A percentile compares a stretch with the other conserved stretches of the same genome.
Conservation (phyloP, 2,113 vertebrate species). For the Colistium nudipinnis region DNA sequence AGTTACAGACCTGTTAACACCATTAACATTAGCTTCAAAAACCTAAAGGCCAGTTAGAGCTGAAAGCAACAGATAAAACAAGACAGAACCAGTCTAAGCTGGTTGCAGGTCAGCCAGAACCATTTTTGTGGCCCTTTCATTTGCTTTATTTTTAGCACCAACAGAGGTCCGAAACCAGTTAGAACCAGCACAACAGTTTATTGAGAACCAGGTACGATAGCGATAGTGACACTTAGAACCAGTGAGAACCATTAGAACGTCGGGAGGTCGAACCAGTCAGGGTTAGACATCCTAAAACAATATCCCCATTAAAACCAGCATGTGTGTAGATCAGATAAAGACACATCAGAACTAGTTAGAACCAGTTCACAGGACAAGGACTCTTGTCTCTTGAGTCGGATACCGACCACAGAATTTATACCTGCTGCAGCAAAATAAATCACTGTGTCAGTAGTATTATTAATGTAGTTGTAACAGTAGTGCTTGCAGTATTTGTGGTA, state of each 20-base stretch:
- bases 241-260: not conserved
- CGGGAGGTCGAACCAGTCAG: not conserved
- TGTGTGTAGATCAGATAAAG: no score
- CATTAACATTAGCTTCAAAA: not conserved
- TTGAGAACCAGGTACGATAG: not conserved
- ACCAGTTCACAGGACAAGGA: not conserved
- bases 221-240: not conserved
- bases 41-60: not conserved
- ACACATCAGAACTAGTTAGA: not conserved
- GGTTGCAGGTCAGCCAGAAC: not conserved
- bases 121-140: not conserved
- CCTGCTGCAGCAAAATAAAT: constrained; percentile 6
- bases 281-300: no score
- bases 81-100: not conserved
- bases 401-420: not conserved
- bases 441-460: not conserved
- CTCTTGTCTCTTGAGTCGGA: no score
- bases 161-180: not conserved
- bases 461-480: not conserved
- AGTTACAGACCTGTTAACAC: not conserved
- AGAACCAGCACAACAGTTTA: not conserved
- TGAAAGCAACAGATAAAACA: not conserved
- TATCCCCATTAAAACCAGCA: not conserved
- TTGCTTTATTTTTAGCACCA: not conserved
- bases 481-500: not conserved